Evolutionary conservation across 1,140 invertebrate genomes (phyloP).

Genomic region (Solenopsis fugax): DNA sequence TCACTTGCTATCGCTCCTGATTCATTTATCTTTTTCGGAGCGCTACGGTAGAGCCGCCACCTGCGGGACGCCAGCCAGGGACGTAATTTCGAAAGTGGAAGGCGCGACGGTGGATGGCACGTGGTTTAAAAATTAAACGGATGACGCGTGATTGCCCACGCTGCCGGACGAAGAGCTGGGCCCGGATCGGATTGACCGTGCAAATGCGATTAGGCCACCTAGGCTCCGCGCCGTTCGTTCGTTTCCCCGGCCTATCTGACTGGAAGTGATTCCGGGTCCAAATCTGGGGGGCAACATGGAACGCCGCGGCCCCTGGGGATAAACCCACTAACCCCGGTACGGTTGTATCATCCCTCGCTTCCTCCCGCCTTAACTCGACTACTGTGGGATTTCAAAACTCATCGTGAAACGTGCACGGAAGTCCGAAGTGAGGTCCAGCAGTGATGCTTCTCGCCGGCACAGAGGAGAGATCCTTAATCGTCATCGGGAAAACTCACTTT

Average conservation of each 20-base stretch:
- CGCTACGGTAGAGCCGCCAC: conserved; percentile 23
- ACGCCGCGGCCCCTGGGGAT: conserved; percentile 31
- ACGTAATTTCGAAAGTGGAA: conserved; percentile 69
- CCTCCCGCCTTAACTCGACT: neutral
- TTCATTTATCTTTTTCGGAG: neutral
- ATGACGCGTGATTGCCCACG: conserved; percentile 65
- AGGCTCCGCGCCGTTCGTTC: neutral
- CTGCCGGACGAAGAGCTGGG: neutral
- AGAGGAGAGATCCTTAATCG: conserved; percentile 32
- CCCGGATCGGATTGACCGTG: conserved; percentile 42
- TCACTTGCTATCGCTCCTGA: neutral
- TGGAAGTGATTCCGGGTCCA: conserved; percentile 61
- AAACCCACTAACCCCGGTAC: neutral
- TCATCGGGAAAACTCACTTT: neutral
- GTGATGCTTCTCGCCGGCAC: neutral
- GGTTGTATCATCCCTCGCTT: neutral
- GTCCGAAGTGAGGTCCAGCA: neutral
- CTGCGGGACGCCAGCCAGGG: neutral
- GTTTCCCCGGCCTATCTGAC: conserved; percentile 34
- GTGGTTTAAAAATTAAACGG: conserved; percentile 73
- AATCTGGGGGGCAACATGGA: conserved; percentile 39
- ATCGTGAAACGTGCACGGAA: conserved; percentile 62
- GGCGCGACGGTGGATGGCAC: neutral
- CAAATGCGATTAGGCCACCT: conserved; percentile 66
- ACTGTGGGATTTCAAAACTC: conserved; percentile 59